Percentiles rank a stretch among this genome's conserved stretches.
These are phyloP conservation scores for Xerus inauris DNA, from an alignment of 2,113 vertebrate genomes.

Conservation along the genomic window DNA sequence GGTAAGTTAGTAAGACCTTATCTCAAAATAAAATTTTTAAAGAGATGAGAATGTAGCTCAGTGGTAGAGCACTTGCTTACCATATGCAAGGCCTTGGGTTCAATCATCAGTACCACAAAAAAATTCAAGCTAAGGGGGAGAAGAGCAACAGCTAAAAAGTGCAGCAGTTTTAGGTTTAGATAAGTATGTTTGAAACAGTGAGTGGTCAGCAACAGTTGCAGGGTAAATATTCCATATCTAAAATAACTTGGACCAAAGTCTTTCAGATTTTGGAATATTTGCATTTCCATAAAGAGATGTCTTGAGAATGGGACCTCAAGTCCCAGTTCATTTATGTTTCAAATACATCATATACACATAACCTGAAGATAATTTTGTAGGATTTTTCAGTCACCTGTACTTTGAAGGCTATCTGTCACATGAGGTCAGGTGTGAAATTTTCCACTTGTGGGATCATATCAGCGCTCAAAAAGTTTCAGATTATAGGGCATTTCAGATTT, in stretches of 20 bases:
- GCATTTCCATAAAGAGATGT: neutral
- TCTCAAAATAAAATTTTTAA: too few relatives aligned
- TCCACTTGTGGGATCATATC: neutral
- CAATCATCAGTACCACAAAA: neutral
- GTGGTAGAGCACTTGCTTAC: too few relatives aligned
- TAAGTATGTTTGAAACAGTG: conserved; percentile 23
- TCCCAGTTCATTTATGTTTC: neutral
- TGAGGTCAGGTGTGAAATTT: neutral
- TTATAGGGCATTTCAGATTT: neutral
- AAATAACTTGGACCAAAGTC: neutral
- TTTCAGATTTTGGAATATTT: neutral
- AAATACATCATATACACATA: neutral
- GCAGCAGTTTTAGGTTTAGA: neutral
- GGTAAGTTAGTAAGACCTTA: too few relatives aligned
- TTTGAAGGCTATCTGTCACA: neutral
- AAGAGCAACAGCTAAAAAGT: neutral
- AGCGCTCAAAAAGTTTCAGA: neutral
- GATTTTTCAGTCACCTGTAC: neutral
- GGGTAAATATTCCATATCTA: neutral
- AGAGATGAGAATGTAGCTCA: too few relatives aligned
- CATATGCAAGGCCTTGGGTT: neutral
- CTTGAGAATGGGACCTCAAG: neutral
- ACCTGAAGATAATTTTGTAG: neutral
- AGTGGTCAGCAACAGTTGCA: neutral
- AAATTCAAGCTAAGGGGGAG: neutral